Evolutionary conservation across 1,140 invertebrate genomes (phyloP), one percentile per base, ranked within the genome.

Genomic region (Pseudachorutes palmiensis): DNA sequence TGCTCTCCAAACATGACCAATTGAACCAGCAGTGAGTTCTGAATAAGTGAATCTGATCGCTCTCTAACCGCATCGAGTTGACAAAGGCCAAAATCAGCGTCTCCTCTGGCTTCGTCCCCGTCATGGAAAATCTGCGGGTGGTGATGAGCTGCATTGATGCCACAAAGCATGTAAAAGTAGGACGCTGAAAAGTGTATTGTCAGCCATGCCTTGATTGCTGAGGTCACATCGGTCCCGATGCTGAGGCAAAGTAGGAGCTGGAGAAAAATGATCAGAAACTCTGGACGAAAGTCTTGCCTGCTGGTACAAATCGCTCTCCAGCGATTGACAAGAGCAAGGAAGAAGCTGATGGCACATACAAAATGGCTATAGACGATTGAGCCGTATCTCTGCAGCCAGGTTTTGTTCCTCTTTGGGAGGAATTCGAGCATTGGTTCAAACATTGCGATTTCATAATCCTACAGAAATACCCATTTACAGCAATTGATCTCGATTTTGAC

Each of bases 1-100:
- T 93, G 91, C 51, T 87, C 84, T 12, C 90, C 90, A 70, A 90
- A 93, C 68, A 84, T 82, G 0, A 85, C 87, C 32, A 91, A 72
- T 41, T 88, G 77, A 71, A 89, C 86, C 32, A 85, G 76, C 14
- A 81, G 85, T 33, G 51, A 66, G 26, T 61, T 41, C 24, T 68
- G 31, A 24, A 55, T 55, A 16, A 60, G 31, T 31, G 41, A 41
- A 9, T 90, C 85, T 2, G 81, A 78, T 65, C 88, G 82, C 73
- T 90, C 89, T 71, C 86, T 82, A 0, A 88, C 84, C 0, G 90
- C 83, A 77, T 91, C 87, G 61, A 68, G 51, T 32, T 68, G 66
- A 33, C 49, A 58, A 3, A 68, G 51, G 3, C 66, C 71, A 31
- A 71, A 71, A 66, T 71, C 70, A 2, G 70, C 48, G 26, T 68